Evolutionary conservation across 2,113 vertebrate species (phyloP).

Genomic region (Globicephala melas): DNA sequence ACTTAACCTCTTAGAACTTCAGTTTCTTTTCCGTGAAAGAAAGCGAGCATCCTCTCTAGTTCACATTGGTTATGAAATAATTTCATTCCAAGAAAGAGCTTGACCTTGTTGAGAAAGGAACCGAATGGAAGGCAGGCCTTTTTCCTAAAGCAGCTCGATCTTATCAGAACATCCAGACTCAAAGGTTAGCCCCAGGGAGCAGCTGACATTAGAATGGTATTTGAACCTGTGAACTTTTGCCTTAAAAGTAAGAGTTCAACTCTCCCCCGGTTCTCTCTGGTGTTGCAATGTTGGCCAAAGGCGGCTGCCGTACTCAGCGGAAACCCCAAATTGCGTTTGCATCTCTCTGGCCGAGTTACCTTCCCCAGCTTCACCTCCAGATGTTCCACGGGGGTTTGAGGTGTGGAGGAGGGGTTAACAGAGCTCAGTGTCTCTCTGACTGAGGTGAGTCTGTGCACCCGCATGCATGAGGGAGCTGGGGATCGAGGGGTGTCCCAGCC

Average conservation of each 20-base stretch:
- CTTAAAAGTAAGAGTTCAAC: conserved; percentile 68
- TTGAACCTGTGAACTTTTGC: conserved; percentile 61
- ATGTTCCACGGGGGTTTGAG: conserved; percentile 64
- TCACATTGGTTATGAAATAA: neutral
- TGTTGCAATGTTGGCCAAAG: conserved; percentile 28
- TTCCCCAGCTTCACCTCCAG: conserved; percentile 72
- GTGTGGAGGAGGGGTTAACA: conserved; percentile 64
- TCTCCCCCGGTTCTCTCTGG: conserved; percentile 13
- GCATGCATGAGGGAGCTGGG: neutral
- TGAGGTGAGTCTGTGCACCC: neutral
- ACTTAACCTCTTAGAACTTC: neutral
- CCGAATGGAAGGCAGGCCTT: neutral
- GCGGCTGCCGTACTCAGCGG: conserved; percentile 38
- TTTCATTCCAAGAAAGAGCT: neutral
- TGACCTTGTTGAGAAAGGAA: neutral
- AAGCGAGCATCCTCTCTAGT: neutral
- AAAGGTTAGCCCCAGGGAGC: neutral
- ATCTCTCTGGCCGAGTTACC: conserved; percentile 47
- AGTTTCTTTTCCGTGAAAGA: neutral
- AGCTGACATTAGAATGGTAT: neutral
- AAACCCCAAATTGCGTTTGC: conserved; percentile 61
- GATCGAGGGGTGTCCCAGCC: conserved; percentile 25
- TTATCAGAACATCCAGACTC: conserved; percentile 2
- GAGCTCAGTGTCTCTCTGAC: neutral
- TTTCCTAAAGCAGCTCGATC: neutral